These are phyloP conservation scores for Brenthis ino DNA, from an alignment of 2,888 invertebrate species.

Conservation along the genomic window DNA sequence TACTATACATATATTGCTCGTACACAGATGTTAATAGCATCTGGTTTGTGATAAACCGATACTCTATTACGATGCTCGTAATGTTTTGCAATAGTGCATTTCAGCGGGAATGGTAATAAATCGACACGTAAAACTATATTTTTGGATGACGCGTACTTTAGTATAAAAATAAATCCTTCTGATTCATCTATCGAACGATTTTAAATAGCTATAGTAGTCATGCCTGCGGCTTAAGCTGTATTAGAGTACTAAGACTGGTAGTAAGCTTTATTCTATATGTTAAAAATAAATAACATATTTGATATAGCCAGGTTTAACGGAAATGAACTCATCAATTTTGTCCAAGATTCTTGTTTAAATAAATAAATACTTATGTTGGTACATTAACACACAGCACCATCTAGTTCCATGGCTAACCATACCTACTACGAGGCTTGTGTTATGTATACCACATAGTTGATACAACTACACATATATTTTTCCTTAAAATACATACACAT, in stretches of 20 bases:
- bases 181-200: constrained; percentile 10
- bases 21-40: constrained; percentile 49
- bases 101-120: constrained; percentile 11
- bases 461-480: too few relatives aligned
- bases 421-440: too few relatives aligned
- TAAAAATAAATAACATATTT: not conserved
- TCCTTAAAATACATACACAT: too few relatives aligned
- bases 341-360: too few relatives aligned
- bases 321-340: not conserved
- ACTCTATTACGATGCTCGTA: constrained; percentile 38
- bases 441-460: too few relatives aligned
- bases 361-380: too few relatives aligned
- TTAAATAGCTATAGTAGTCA: constrained; percentile 4
- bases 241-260: not conserved
- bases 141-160: constrained; percentile 15
- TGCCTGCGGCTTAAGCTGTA: not conserved
- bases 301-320: not conserved
- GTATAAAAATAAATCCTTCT: constrained; percentile 11
- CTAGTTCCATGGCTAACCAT: too few relatives aligned
- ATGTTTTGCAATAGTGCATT: constrained; percentile 36
- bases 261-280: not conserved
- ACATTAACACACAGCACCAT: too few relatives aligned
- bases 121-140: constrained; percentile 9
- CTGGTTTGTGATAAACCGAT: constrained; percentile 54
- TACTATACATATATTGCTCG: not conserved